A percentile compares a stretch with the other conserved stretches of the same genome.
Conservation (phyloP, 30 jellyfish, hydroid and myxozoan genomes). For the Aurelia aurita region DNA sequence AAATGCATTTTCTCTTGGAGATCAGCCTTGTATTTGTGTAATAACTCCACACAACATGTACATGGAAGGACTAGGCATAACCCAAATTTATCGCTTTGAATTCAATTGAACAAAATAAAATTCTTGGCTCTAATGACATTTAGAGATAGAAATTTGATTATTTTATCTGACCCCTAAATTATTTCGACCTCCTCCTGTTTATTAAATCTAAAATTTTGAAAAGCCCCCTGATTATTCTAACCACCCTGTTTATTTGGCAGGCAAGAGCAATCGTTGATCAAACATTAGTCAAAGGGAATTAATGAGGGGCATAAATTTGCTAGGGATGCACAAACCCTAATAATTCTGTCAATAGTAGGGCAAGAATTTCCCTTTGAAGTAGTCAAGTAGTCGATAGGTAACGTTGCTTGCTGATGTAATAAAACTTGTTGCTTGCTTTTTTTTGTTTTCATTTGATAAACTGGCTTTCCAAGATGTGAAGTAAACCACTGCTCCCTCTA, state of each 20-base stretch:
- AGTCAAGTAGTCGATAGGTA: conserved; percentile 64
- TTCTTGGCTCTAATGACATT: neutral
- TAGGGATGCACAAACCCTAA: conserved; percentile 65
- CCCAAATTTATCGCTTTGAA: too few relatives aligned
- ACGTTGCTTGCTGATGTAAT: conserved; percentile 20
- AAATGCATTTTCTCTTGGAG: too few relatives aligned
- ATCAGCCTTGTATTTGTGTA: too few relatives aligned
- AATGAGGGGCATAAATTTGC: conserved; percentile 63
- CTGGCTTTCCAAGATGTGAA: neutral
- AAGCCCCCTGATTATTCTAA: too few relatives aligned
- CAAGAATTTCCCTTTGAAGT: conserved; percentile 41
- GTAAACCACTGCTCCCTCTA: neutral
- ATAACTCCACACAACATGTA: too few relatives aligned
- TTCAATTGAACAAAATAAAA: too few relatives aligned
- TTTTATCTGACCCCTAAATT: too few relatives aligned
- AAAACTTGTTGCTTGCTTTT: neutral
- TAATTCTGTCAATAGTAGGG: conserved; percentile 56
- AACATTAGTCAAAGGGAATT: conserved; percentile 51
- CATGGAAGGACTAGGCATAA: too few relatives aligned
- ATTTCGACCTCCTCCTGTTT: too few relatives aligned
- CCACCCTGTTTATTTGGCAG: too few relatives aligned
- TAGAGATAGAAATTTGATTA: too few relatives aligned
- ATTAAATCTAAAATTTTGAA: too few relatives aligned
- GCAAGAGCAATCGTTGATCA: neutral
- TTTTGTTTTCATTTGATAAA: neutral